Evolutionary conservation across 2,888 invertebrate species (phyloP), one percentile per base, ranked within the genome.

Genomic region (Agonum fuliginosum): DNA sequence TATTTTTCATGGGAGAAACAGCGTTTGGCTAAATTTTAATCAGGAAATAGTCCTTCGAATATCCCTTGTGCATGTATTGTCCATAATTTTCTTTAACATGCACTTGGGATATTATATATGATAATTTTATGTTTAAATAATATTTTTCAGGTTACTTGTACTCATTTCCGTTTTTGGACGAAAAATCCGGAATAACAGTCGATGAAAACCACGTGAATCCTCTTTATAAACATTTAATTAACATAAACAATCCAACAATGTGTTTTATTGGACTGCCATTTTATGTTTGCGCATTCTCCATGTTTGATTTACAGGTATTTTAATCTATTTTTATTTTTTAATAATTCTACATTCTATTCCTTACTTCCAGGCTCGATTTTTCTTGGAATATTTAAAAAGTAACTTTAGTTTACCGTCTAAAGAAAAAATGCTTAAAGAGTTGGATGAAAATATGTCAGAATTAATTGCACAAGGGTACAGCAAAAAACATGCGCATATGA

Each of bases 401-500:
- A 87, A 88, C 30, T 87, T 91, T 80, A 81, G 84, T 43, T 85
- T 95, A 37, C 95, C 95, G 0, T 83, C 89, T 0, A 89, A 87
- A 78, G 90, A 90, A 6, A 88, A 88, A 65, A 95, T 95, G 95
- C 82, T 91, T 78, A 86, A 84, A 78, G 88, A 89, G 41, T 88
- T 91, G 3, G 87, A 89, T 34, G 84, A 88, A 19, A 93, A 93
- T 37, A 87, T 90, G 80, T 81, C 86, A 48, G 87, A 87, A 10
- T 89, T 93, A 8, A 88, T 90, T 72, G 86, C 88, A 0, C 86
- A 90, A 19, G 95, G 95, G 0, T 90, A 92, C 82, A 90, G 90
- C 8, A 91, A 90, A 79, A 90, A 93, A 22, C 93, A 96, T 83
- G 93, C 95, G 17, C 96, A 97, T 85, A 92, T 93, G 91, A 93